A percentile compares a stretch with the other conserved stretches of the same genome.
Evolutionary conservation across 1,140 invertebrate genomes (phyloP).

Genomic region (Penaeus japonicus): DNA sequence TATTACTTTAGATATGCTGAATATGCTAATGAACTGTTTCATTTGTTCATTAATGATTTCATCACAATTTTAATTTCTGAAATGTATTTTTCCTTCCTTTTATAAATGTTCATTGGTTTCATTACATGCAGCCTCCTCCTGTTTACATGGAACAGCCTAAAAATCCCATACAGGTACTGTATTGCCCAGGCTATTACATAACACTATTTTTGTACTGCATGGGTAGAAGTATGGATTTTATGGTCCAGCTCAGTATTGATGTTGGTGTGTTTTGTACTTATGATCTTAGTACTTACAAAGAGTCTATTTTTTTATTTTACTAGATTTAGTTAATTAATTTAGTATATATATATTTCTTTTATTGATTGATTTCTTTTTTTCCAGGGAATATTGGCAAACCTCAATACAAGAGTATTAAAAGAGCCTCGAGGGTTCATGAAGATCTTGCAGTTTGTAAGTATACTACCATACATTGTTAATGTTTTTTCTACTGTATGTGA

Average conservation of each 20-base stretch:
- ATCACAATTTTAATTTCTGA: too few species aligned
- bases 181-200: too few species aligned
- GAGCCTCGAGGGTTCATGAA: constrained; percentile 72
- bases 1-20: too few species aligned
- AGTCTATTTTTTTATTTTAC: too few species aligned
- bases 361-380: neutral
- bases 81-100: too few species aligned
- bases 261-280: too few species aligned
- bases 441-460: constrained; percentile 68
- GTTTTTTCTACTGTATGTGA: too few species aligned
- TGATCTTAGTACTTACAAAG: too few species aligned
- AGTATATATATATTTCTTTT: neutral
- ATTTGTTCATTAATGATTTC: too few species aligned
- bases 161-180: constrained; percentile 4
- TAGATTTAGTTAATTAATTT: neutral
- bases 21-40: too few species aligned
- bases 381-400: constrained; percentile 38
- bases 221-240: neutral
- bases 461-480: neutral
- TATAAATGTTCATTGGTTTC: neutral
- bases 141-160: constrained; percentile 48
- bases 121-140: constrained; percentile 48
- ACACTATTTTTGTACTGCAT: neutral
- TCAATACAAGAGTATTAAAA: constrained; percentile 68
- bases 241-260: neutral